Evolutionary conservation across 2,113 vertebrate species (phyloP).

Genomic region (Heliornis fulica): DNA sequence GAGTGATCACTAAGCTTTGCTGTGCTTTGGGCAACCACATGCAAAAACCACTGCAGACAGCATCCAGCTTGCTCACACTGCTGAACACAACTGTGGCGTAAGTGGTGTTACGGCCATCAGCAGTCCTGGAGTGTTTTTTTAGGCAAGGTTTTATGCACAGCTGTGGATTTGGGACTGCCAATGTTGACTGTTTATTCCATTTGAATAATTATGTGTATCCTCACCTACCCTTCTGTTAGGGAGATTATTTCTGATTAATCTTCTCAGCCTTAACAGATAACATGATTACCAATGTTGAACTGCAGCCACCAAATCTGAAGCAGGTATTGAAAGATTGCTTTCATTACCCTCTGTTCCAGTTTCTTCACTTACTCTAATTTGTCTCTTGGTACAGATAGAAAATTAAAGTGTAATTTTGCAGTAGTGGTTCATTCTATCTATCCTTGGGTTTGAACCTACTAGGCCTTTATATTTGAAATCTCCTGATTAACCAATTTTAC

Average conservation of each 20-base stretch:
- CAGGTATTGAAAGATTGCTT: constrained; percentile 20
- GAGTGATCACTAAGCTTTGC: neutral
- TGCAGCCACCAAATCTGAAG: neutral
- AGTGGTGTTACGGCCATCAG: neutral
- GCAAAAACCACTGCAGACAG: neutral
- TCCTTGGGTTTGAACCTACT: neutral
- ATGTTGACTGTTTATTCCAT: neutral
- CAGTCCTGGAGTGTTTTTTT: neutral
- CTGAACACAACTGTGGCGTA: neutral
- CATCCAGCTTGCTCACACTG: neutral
- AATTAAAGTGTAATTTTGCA: constrained; percentile 21
- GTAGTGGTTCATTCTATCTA: neutral
- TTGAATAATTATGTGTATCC: neutral
- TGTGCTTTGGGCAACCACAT: neutral
- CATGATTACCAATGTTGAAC: neutral
- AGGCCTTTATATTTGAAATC: neutral
- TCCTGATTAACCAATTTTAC: neutral
- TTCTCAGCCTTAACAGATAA: neutral
- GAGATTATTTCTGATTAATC: constrained; percentile 5
- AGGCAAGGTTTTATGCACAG: neutral
- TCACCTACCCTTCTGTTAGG: neutral
- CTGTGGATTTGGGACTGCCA: neutral
- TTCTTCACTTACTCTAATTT: constrained; percentile 6
- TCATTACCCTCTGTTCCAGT: constrained; percentile 26
- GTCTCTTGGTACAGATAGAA: neutral